These are phyloP conservation scores for Mastomys natalensis DNA, from an alignment of 2,113 vertebrate species.

Conservation along the genomic window DNA sequence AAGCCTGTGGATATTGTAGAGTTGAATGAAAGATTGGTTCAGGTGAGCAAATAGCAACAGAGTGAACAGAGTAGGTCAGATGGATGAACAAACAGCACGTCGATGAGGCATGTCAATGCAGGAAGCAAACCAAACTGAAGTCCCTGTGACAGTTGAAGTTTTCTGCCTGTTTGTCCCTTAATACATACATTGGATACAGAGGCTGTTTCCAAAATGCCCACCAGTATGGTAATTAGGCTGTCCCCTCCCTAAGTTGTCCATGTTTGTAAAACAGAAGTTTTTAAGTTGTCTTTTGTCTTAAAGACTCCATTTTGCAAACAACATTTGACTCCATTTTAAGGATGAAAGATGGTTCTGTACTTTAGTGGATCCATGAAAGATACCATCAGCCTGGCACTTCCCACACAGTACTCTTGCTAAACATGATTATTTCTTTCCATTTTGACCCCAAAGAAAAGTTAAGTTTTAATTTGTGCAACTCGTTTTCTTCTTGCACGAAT, in stretches of 20 bases:
- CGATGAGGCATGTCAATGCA: neutral
- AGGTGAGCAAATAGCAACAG: neutral
- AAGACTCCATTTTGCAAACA: neutral
- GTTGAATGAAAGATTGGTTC: neutral
- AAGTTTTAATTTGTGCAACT: neutral
- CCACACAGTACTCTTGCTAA: neutral
- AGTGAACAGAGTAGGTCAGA: neutral
- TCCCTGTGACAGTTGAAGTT: neutral
- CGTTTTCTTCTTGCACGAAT: conserved; percentile 13
- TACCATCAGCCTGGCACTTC: neutral
- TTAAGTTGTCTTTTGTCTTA: no score
- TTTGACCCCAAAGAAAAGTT: conserved; percentile 2
- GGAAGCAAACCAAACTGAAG: neutral
- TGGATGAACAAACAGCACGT: neutral
- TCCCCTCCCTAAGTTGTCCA: neutral
- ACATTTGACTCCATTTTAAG: neutral
- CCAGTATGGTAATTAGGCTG: neutral
- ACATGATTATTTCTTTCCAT: neutral
- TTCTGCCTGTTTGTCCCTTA: neutral
- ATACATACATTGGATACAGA: neutral
- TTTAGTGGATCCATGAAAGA: neutral
- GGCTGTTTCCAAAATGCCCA: neutral
- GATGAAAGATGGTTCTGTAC: neutral
- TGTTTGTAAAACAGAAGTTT: neutral
- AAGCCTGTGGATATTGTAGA: neutral